Evolutionary conservation across 2,888 invertebrate species (phyloP), one percentile per base, ranked within the genome.

Genomic region (Lepeophtheirus nordmannii): DNA sequence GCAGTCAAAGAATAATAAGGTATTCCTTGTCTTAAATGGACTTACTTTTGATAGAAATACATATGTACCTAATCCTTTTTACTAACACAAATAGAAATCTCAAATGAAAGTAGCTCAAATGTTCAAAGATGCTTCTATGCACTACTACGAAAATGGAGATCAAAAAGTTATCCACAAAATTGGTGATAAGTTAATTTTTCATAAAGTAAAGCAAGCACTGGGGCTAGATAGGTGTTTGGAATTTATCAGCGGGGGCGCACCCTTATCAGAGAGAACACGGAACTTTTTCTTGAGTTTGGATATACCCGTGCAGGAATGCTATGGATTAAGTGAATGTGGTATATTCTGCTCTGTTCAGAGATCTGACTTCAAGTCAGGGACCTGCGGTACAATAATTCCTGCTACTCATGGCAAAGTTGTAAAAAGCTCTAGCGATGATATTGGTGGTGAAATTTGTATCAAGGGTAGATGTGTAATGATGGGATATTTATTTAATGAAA

Each of bases 281-380:
- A 85, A 85, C 73, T 92, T 86, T 78, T 91, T 93, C 78, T 79
- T 87, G 72, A 88, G 89, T 65, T 78, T 92, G 59, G 88, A 91
- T 74, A 82, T 92, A 69, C 85, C 86, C 1, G 80, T 92, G 58
- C 79, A 85, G 73, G 91, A 75, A 72, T 86, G 84, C 0, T 92
- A 88, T 72, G 92, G 92, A 58, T 87, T 89, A 88, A 87, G 88
- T 7, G 89, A 90, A 74, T 82, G 83, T 12, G 77, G 82, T 17
- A 17, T 46, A 46, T 46, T 46, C 8, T 46, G 53, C 8, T 46
- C 53, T 17, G 53, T 46, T 3, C 53, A 46, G 53, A 46, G 8
- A 8, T n/a, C 14, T 46, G 53, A n/a, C 17, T 46, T 46, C 8
- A 91, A 90, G 1, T 87, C 86, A 1, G 91, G 91, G 73, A 81